Conservation (phyloP, 2,113 vertebrate species). For the Dascyllus trimaculatus region DNA sequence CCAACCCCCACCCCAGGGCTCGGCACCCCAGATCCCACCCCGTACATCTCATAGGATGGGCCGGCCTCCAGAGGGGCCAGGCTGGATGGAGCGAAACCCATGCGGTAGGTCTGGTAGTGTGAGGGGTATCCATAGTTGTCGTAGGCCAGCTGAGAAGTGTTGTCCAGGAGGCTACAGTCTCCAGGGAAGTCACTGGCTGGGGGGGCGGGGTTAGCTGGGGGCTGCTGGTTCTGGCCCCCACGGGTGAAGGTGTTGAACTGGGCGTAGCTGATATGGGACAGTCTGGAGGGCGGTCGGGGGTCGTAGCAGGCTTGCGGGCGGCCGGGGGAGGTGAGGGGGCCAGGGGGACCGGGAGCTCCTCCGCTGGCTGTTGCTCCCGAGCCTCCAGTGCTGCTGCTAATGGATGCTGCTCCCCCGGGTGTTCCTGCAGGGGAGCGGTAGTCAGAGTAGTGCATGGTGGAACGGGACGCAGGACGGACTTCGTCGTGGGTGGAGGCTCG, state of each 20-base stretch:
- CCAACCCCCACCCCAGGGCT: slow-evolving; percentile 56
- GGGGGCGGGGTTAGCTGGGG: slow-evolving; percentile 74
- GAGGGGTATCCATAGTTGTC: slow-evolving; percentile 91
- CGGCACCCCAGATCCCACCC: slow-evolving; percentile 79
- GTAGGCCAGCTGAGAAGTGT: slow-evolving; percentile 90
- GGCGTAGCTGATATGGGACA: slow-evolving; percentile 95
- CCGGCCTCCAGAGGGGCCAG: slow-evolving; percentile 84
- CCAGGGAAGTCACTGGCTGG: slow-evolving; percentile 81
- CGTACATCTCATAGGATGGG: slow-evolving; percentile 86
- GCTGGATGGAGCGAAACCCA: slow-evolving; percentile 90
- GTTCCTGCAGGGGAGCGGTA: slow-evolving; percentile 86
- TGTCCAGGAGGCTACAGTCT: slow-evolving; percentile 87
- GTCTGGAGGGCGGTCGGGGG: slow-evolving; percentile 90
- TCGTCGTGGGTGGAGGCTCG: slow-evolving; percentile 93
- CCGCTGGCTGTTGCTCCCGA: slow-evolving; percentile 81
- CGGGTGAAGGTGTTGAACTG: slow-evolving; percentile 93
- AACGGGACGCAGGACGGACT: slow-evolving; percentile 89
- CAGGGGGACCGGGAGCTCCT: slow-evolving; percentile 82
- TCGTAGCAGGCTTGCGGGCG: slow-evolving; percentile 89
- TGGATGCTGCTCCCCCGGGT: slow-evolving; percentile 82
- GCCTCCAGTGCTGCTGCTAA: slow-evolving; percentile 81
- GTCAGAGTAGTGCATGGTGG: slow-evolving; percentile 92
- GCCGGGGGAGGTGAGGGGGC: slow-evolving; percentile 84
- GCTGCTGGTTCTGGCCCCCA: slow-evolving; percentile 81
- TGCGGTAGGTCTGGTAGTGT: slow-evolving; percentile 88